Evolutionary conservation across 1,140 invertebrate species (phyloP).

Genomic region (Uloborus diversus): DNA sequence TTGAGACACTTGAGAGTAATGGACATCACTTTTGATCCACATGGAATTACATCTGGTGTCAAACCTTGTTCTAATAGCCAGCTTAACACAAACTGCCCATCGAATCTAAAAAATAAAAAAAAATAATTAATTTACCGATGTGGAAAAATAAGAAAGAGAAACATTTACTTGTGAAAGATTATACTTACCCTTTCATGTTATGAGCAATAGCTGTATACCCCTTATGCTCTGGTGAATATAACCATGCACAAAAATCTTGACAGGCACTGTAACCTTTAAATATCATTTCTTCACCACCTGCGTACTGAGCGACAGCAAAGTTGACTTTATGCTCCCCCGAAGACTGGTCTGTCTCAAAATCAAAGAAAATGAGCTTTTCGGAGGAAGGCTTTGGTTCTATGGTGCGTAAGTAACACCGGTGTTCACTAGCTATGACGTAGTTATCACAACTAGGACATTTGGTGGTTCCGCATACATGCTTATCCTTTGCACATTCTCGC

Average conservation of each 20-base stretch:
- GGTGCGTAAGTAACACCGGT: not conserved
- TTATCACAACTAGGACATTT: not conserved
- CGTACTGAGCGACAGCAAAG: not conserved
- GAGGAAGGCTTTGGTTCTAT: not conserved
- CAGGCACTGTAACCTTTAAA: not conserved
- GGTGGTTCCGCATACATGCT: not conserved
- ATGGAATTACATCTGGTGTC: not conserved
- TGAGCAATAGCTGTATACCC: conserved; percentile 68
- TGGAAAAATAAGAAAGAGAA: not conserved
- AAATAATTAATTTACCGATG: not conserved
- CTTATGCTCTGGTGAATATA: not conserved
- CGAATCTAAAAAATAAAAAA: not conserved
- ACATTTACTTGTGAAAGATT: not conserved
- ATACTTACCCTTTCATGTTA: not conserved
- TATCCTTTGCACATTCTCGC: not conserved
- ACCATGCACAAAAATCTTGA: not conserved
- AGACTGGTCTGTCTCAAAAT: not conserved
- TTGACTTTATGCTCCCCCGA: not conserved
- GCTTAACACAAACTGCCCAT: not conserved
- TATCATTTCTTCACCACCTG: not conserved
- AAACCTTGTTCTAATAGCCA: conserved; percentile 2
- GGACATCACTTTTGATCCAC: not conserved
- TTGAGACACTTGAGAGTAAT: not conserved
- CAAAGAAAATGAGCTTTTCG: not conserved
- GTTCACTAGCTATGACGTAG: not conserved